Evolutionary conservation across 2,797 vertebrate species (phyloP).

Genomic region (Macrochelys suwanniensis): DNA sequence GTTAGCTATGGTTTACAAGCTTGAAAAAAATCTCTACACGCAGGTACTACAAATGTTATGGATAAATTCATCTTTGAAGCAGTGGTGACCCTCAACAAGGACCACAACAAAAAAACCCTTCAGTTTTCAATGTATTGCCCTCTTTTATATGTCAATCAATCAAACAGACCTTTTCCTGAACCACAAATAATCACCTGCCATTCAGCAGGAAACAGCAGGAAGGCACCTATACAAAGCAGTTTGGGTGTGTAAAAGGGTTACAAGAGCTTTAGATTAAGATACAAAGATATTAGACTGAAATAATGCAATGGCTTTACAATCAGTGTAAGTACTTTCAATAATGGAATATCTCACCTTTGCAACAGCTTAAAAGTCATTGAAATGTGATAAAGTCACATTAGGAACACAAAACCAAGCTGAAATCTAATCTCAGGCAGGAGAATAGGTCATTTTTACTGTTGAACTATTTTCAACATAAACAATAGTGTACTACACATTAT

Average conservation of each 20-base stretch:
- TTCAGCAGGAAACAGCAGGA: not conserved
- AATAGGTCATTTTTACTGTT: conserved; percentile 15
- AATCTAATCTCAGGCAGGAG: conserved; percentile 35
- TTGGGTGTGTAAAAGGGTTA: conserved; percentile 25
- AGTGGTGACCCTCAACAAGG: not conserved
- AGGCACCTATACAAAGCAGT: conserved; percentile 26
- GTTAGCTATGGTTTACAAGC: not conserved
- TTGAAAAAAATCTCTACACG: not conserved
- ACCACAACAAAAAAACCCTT: not conserved
- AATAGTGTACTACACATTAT: not conserved
- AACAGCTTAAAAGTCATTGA: conserved; percentile 35
- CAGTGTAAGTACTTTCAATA: conserved; percentile 24
- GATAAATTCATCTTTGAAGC: not conserved
- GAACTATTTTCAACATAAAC: conserved; percentile 15
- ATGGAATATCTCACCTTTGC: conserved; percentile 32
- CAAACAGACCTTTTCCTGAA: conserved; percentile 5
- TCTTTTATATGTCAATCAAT: conserved; percentile 41
- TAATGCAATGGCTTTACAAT: conserved; percentile 38
- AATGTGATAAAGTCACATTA: conserved; percentile 47
- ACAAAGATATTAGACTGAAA: conserved; percentile 1
- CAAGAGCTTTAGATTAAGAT: conserved; percentile 25
- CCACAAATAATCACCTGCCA: conserved; percentile 1
- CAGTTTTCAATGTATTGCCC: not conserved
- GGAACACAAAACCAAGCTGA: conserved; percentile 33
- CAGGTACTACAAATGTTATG: not conserved